Percentiles rank a stretch among this genome's conserved stretches.
Conservation (phyloP, 1,140 invertebrate genomes). For the Drosophila miranda region DNA sequence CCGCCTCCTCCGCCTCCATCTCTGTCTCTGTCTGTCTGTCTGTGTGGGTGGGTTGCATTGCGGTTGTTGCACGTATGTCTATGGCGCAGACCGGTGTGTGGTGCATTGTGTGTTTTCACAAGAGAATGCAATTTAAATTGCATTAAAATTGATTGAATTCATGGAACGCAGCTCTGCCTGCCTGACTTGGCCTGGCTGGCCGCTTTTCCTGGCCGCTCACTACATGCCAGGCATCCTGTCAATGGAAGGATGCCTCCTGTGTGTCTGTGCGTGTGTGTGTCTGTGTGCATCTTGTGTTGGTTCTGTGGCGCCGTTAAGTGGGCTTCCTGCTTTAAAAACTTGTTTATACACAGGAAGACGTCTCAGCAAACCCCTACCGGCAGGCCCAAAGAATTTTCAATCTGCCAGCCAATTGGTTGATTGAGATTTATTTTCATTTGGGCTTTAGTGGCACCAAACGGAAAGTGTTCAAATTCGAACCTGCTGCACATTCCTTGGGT, state of each 20-base stretch:
- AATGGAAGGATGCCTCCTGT: constrained; percentile 21
- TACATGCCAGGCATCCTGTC: constrained; percentile 41
- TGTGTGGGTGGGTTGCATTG: constrained; percentile 39
- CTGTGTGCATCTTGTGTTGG: constrained; percentile 16
- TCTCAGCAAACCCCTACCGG: constrained; percentile 25
- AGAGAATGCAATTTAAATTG: constrained; percentile 80
- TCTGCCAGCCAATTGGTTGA: background rate
- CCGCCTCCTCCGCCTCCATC: background rate
- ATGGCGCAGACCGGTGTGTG: constrained; percentile 39
- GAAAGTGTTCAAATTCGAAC: no score
- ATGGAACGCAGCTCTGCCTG: constrained; percentile 46
- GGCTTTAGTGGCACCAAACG: no score
- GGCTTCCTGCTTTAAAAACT: constrained; percentile 48
- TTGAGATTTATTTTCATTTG: no score
- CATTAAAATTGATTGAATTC: constrained; percentile 81
- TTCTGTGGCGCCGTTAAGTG: constrained; percentile 55
- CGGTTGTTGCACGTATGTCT: constrained; percentile 20
- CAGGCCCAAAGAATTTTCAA: no score
- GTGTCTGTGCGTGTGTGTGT: background rate
- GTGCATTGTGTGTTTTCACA: constrained; percentile 76
- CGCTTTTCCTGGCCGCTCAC: constrained; percentile 31
- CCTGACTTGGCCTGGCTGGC: background rate
- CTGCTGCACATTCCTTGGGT: no score
- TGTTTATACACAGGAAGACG: constrained; percentile 21
- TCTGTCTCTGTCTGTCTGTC: background rate